Percentiles rank a stretch among this genome's conserved stretches.
These are phyloP conservation scores for Drosophila tristis DNA, from an alignment of 1,140 invertebrate species.

Conservation along the genomic window DNA sequence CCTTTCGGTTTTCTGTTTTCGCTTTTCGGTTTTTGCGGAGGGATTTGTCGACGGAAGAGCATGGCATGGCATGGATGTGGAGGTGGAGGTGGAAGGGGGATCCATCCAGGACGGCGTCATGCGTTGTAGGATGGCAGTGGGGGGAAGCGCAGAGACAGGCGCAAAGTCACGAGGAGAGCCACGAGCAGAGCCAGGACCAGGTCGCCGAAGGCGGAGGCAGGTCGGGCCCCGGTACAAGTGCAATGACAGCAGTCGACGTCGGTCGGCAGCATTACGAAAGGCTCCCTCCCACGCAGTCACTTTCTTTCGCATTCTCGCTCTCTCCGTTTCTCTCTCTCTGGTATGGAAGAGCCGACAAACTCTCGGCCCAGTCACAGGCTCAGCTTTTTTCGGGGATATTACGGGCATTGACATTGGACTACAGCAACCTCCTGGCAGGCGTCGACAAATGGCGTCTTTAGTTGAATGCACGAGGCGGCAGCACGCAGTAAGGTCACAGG, in stretches of 20 bases:
- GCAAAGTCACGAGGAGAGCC: too few species aligned
- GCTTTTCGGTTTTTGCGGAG: constrained; percentile 29
- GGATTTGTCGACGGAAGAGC: constrained; percentile 59
- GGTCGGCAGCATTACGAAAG: constrained; percentile 46
- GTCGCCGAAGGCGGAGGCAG: constrained; percentile 14
- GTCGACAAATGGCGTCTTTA: constrained; percentile 30
- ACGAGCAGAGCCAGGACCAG: constrained; percentile 20
- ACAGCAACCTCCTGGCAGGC: constrained; percentile 6
- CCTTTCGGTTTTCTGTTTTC: constrained; percentile 60
- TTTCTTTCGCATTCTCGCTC: too few species aligned
- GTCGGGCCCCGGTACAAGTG: constrained; percentile 30
- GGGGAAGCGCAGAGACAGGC: not conserved
- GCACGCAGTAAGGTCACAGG: constrained; percentile 43
- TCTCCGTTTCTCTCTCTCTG: not conserved
- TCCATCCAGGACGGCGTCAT: too few species aligned
- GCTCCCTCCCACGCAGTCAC: not conserved
- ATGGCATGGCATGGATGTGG: too few species aligned
- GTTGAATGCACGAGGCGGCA: constrained; percentile 48
- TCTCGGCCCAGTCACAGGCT: constrained; percentile 34
- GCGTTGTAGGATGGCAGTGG: not conserved
- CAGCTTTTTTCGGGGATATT: constrained; percentile 25
- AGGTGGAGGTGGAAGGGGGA: too few species aligned
- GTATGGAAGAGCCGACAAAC: constrained; percentile 18
- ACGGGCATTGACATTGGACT: constrained; percentile 40
- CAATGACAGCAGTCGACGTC: constrained; percentile 54